phyloP scores from a whole-genome alignment of 2,888 invertebrate genomes.

The Pyrrhia umbra region DNA sequence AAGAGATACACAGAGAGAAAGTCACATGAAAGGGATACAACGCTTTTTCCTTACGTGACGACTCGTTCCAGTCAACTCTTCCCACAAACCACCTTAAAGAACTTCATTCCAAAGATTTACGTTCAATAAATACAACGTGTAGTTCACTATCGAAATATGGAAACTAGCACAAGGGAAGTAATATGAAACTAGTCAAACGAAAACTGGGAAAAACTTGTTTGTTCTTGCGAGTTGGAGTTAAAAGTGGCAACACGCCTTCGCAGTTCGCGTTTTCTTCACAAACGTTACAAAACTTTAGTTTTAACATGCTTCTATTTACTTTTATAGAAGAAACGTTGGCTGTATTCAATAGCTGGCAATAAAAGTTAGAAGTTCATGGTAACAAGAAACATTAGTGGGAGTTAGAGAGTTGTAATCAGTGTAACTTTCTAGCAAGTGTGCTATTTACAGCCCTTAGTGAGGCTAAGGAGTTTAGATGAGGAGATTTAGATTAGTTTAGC shows the following conservation, averaged over 20 bases:
- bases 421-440: slow-evolving; percentile 4
- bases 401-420: slow-evolving; percentile 19
- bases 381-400: slow-evolving; percentile 16
- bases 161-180: slow-evolving; percentile 52
- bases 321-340: slow-evolving; percentile 24
- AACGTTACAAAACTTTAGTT: slow-evolving; percentile 32
- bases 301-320: slow-evolving; percentile 32
- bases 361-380: slow-evolving; percentile 15
- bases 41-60: background rate
- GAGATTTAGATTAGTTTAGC: background rate
- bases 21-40: background rate
- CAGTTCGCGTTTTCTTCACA: slow-evolving; percentile 28
- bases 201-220: slow-evolving; percentile 42
- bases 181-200: slow-evolving; percentile 41
- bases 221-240: slow-evolving; percentile 45
- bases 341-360: slow-evolving; percentile 32
- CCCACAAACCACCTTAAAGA: background rate
- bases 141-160: slow-evolving; percentile 22
- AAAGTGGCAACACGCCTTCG: slow-evolving; percentile 39
- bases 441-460: background rate
- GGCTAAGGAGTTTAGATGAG: background rate
- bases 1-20: background rate
- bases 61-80: background rate
- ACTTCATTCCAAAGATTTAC: background rate
- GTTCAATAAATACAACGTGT: background rate